phyloP scores from a whole-genome alignment of 2,797 vertebrate species.

The Delichon dasypus region DNA sequence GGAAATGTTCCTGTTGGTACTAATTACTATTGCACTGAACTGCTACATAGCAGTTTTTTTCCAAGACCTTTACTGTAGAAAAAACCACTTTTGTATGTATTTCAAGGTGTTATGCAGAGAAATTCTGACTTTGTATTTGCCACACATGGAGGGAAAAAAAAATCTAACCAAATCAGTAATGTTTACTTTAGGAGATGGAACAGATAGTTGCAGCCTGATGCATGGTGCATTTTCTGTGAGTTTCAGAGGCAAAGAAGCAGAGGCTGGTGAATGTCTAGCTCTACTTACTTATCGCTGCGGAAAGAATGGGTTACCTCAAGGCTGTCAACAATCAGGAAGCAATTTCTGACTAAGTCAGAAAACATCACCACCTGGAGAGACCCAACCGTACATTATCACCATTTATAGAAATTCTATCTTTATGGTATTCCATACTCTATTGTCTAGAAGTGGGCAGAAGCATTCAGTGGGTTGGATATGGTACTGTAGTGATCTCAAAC shows the following conservation, averaged over 20 bases:
- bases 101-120: neutral
- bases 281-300: neutral
- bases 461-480: constrained; percentile 22
- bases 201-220: neutral
- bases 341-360: constrained; percentile 55
- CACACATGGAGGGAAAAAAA: neutral
- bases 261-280: neutral
- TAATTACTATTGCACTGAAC: neutral
- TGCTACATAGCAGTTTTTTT: neutral
- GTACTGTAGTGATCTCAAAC: constrained; percentile 16
- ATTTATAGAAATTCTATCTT: constrained; percentile 45
- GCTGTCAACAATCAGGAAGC: constrained; percentile 43
- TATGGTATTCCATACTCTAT: constrained; percentile 18
- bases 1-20: neutral
- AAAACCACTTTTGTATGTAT: accelerated
- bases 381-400: neutral
- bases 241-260: neutral
- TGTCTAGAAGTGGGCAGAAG: constrained; percentile 28
- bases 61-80: neutral
- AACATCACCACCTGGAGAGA: constrained; percentile 34
- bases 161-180: neutral
- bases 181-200: neutral
- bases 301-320: constrained; percentile 59
- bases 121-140: neutral
- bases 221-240: neutral